These are phyloP conservation scores for Coranthus polyacanthus DNA, from an alignment of 2,797 vertebrate genomes.

Conservation along the genomic window DNA sequence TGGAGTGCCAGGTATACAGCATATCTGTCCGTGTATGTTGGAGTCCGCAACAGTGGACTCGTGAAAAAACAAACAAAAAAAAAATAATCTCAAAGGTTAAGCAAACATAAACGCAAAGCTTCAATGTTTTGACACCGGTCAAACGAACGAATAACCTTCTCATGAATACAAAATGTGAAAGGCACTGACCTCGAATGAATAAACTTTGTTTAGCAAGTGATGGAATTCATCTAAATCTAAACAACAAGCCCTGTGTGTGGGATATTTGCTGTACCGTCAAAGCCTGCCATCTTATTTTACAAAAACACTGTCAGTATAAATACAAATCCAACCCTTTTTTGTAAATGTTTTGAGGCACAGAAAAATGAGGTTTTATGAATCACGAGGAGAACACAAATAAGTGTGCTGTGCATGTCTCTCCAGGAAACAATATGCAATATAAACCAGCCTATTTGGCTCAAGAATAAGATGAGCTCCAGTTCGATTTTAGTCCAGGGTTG, in stretches of 20 bases:
- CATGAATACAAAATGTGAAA: slow-evolving; percentile 6
- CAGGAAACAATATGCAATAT: background rate
- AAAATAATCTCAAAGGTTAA: background rate
- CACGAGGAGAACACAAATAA: background rate
- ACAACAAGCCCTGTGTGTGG: background rate
- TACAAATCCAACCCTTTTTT: too few relatives aligned
- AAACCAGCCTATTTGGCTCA: too few relatives aligned
- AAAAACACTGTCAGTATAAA: too few relatives aligned
- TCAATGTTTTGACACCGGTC: slow-evolving; percentile 2
- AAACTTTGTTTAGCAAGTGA: background rate
- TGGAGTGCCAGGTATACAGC: slow-evolving; percentile 91
- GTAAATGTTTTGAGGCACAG: background rate
- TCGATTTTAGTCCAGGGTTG: too few relatives aligned
- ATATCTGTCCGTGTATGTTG: background rate
- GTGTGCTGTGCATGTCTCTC: background rate
- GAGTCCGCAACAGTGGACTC: background rate
- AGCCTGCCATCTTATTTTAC: too few relatives aligned
- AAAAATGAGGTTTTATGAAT: slow-evolving; percentile 4
- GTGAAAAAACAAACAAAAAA: too few relatives aligned
- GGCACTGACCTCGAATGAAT: background rate
- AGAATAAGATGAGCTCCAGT: too few relatives aligned
- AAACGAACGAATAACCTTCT: background rate
- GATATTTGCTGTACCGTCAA: background rate
- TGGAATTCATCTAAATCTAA: slow-evolving; percentile 2
- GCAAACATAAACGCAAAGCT: background rate